Base-by-base conservation (phyloP, 2,797 vertebrate genomes). In the Picus viridis region DNA sequence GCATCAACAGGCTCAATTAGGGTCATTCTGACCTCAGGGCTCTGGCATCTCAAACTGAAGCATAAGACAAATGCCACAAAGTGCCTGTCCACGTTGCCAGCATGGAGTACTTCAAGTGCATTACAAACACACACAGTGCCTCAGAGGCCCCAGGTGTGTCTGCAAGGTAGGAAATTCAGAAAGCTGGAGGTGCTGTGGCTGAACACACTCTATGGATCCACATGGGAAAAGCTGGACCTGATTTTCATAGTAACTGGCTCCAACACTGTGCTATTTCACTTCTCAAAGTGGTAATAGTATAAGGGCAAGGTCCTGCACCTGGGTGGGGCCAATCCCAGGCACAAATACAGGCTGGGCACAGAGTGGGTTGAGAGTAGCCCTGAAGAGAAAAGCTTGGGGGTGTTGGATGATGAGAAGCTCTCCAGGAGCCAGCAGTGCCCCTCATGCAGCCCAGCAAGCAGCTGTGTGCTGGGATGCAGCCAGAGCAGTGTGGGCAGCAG, bases 41-140 rank as follows among this genome's bases (percentile, higher is more conserved):
- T 72, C 91, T 86, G 83, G 27, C 57, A 92, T 87, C 18, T 45
- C 82, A 81, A 83, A 86, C 62, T 45, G 62, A 91, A 92, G 26
- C 49, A 63, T 6, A 64, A 88, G 10, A 32, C 20, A 91, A 82
- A 54, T 56, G 61, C 26, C 10, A 23, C 26, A 62, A 47, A 93
- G 59, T 59, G 30, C 47, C 64, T 2, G 15, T 23, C 61, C 34
- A 5, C 24, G 4, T 68, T 83, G 71, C 54, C 78, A 58, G 63
- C 89, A 43, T 3, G 9, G 43, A 69, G 10, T 43, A 54, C 53
- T 49, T 75, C 1, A 70, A 86, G 69, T 56, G 56, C 32, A 74
- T 36, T 29, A 69, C 19, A 39, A 39, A 43, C 15, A 22, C 5
- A 59, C 3, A 2, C 49, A 43, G 68, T 45, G 82, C 34, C 72